Percentiles rank a stretch among this genome's conserved stretches.
Conservation (phyloP, 1,140 invertebrate species). For the Lordiphosa stackelbergi region DNA sequence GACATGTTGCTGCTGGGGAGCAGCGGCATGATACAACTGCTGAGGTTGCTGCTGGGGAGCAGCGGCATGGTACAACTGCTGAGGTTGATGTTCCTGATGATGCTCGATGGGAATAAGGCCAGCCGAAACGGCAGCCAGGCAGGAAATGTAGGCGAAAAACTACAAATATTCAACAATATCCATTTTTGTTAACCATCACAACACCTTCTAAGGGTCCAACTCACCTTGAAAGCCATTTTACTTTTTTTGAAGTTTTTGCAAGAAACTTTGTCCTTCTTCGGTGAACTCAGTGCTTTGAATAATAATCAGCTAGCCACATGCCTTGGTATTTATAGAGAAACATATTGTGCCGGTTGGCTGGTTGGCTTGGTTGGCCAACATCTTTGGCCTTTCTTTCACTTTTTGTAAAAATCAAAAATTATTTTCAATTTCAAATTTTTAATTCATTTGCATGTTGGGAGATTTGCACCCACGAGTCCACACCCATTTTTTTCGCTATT, state of each 20-base stretch:
- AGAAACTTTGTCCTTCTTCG: slow-evolving; percentile 63
- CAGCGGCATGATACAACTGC: slow-evolving; percentile 35
- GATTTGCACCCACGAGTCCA: slow-evolving; percentile 72
- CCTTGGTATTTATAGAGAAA: slow-evolving; percentile 74
- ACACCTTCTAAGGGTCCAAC: background rate
- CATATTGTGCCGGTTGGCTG: slow-evolving; percentile 24
- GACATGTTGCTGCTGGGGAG: slow-evolving; percentile 51
- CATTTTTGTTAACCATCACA: too few relatives aligned
- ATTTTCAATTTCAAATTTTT: slow-evolving; percentile 41
- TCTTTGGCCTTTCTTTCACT: slow-evolving; percentile 65
- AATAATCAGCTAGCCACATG: slow-evolving; percentile 54
- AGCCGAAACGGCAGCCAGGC: slow-evolving; percentile 52
- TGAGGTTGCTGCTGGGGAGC: slow-evolving; percentile 17
- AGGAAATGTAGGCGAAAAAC: slow-evolving; percentile 48
- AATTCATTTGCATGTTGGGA: slow-evolving; percentile 64
- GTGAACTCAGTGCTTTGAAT: slow-evolving; percentile 65
- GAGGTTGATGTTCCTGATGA: slow-evolving; percentile 42
- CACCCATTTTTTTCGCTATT: slow-evolving; percentile 59
- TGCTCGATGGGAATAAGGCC: slow-evolving; percentile 62
- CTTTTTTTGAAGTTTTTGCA: slow-evolving; percentile 28
- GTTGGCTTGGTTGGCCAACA: slow-evolving; percentile 18
- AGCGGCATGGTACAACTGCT: slow-evolving; percentile 33
- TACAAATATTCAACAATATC: background rate
- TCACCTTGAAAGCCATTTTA: slow-evolving; percentile 75
- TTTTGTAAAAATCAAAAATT: slow-evolving; percentile 48